Evolutionary conservation across 2,113 vertebrate species (phyloP).

Genomic region (Chloroceryle aenea): DNA sequence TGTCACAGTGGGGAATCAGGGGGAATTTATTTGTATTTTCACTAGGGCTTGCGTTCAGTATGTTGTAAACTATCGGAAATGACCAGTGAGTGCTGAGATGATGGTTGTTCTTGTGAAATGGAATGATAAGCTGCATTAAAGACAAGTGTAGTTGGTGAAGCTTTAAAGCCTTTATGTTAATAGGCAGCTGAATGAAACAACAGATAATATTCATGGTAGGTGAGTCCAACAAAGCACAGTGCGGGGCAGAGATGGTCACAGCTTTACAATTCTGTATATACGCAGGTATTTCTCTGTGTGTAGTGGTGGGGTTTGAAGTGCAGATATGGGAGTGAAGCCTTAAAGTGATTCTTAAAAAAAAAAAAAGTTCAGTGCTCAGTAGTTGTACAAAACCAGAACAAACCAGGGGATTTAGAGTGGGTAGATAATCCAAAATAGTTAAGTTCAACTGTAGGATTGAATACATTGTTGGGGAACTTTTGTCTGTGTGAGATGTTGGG

Average conservation of each 20-base stretch:
- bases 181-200: not conserved
- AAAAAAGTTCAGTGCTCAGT: not conserved
- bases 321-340: not conserved
- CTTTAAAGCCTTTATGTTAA: not conserved
- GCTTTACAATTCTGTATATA: not conserved
- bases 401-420: not conserved
- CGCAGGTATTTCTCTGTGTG: rapidly evolving
- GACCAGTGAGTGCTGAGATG: not conserved
- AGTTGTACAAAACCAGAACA: not conserved
- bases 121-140: not conserved
- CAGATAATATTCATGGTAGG: not conserved
- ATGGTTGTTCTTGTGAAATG: not conserved
- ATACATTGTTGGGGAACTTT: not conserved
- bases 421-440: not conserved
- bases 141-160: no score
- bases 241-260: not conserved
- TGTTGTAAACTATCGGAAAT: not conserved
- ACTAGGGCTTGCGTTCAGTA: not conserved
- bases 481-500: not conserved
- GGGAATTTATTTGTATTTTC: not conserved
- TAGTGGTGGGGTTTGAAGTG: not conserved
- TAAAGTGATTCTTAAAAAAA: not conserved
- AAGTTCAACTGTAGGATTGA: not conserved
- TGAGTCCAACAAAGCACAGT: no score
- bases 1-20: not conserved